Conservation (phyloP, 2,888 invertebrate genomes). For the Linnaemya vulpina region DNA sequence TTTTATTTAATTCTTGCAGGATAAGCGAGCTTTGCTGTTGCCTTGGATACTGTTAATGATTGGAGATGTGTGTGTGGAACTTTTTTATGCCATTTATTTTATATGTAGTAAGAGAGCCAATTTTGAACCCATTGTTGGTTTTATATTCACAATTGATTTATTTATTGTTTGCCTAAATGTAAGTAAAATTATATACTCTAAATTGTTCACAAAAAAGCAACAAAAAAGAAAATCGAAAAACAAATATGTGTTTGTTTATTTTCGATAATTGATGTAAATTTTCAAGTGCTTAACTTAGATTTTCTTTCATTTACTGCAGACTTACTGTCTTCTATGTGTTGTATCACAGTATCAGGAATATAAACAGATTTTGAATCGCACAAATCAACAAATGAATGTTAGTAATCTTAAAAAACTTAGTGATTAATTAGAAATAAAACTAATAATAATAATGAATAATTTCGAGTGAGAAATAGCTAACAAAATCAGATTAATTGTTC, state of each 20-base stretch:
- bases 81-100: conserved; percentile 60
- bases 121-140: conserved; percentile 66
- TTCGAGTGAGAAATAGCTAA: not conserved
- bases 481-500: conserved; percentile 11
- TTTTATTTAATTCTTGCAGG: conserved; percentile 23
- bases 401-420: conserved; percentile 19
- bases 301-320: conserved; percentile 54
- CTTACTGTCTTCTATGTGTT: conserved; percentile 72
- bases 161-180: conserved; percentile 68
- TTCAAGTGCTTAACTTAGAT: not conserved
- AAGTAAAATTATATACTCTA: conserved; percentile 51
- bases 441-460: not conserved
- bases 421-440: conserved; percentile 1
- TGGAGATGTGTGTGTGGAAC: conserved; percentile 53
- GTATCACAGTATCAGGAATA: conserved; percentile 73
- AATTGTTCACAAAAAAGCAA: conserved; percentile 3
- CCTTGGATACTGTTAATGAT: conserved; percentile 66
- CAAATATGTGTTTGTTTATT: conserved; percentile 11
- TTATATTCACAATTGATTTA: conserved; percentile 67
- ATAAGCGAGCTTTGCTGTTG: conserved; percentile 58
- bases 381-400: conserved; percentile 60
- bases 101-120: conserved; percentile 54
- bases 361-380: conserved; percentile 47
- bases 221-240: not conserved
- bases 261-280: conserved; percentile 3